Percentiles rank a stretch among this genome's conserved stretches.
phyloP scores from a whole-genome alignment of 2,113 vertebrate genomes.

The Ptychochromis oligacanthus region DNA sequence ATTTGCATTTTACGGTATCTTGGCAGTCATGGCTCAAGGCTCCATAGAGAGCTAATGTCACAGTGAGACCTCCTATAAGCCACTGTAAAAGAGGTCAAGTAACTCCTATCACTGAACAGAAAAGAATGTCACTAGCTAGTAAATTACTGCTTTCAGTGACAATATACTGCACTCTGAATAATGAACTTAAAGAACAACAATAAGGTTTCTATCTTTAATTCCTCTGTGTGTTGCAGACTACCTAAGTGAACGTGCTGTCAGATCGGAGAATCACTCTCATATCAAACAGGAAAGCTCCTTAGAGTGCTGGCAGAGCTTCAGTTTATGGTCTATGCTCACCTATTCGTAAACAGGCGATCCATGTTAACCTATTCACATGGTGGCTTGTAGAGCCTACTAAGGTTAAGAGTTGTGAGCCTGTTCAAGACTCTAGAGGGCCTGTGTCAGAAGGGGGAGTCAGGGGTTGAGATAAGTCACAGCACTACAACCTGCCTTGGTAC shows the following conservation, averaged over 20 bases:
- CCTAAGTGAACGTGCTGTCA: slow-evolving; percentile 13
- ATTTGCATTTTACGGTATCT: slow-evolving; percentile 60
- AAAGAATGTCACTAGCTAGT: slow-evolving; percentile 51
- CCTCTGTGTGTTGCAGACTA: not conserved
- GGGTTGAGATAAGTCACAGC: slow-evolving; percentile 47
- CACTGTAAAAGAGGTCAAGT: slow-evolving; percentile 67
- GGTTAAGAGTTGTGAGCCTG: slow-evolving; percentile 22
- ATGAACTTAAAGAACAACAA: slow-evolving; percentile 42
- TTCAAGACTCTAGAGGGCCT: slow-evolving; percentile 31
- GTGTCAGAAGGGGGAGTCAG: slow-evolving; percentile 32
- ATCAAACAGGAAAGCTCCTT: slow-evolving; percentile 9
- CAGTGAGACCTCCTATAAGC: slow-evolving; percentile 50
- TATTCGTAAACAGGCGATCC: not conserved
- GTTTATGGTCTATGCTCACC: not conserved
- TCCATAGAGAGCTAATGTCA: slow-evolving; percentile 64
- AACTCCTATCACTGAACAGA: slow-evolving; percentile 47
- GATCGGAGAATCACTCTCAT: slow-evolving; percentile 19
- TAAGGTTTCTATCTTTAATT: slow-evolving; percentile 13
- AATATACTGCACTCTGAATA: slow-evolving; percentile 47
- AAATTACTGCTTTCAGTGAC: slow-evolving; percentile 45
- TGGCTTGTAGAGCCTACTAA: slow-evolving; percentile 34
- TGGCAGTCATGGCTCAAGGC: slow-evolving; percentile 54
- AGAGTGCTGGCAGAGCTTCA: slow-evolving; percentile 5
- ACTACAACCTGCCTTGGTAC: slow-evolving; percentile 34
- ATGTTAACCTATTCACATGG: slow-evolving; percentile 1